Conservation (phyloP, 2,888 invertebrate genomes). For the Rhamphomyia laevipes region DNA sequence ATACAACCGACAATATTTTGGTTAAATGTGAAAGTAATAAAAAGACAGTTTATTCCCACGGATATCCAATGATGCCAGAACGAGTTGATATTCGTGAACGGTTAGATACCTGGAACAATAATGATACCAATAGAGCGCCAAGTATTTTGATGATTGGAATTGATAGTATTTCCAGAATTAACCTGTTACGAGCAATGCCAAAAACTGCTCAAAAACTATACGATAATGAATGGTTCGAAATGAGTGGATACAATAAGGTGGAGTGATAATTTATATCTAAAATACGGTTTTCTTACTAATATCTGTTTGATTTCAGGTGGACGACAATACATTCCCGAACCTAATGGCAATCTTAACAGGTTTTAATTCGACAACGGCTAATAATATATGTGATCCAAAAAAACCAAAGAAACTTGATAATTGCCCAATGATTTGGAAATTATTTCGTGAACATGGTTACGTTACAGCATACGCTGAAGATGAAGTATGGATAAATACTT, state of each 20-base stretch:
- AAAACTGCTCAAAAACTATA: constrained; percentile 54
- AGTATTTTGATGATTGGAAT: constrained; percentile 72
- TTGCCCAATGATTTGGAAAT: constrained; percentile 66
- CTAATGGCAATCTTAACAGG: constrained; percentile 73
- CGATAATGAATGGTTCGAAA: constrained; percentile 55
- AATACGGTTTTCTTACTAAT: neutral
- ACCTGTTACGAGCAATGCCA: constrained; percentile 64
- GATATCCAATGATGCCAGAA: constrained; percentile 45
- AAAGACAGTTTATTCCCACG: constrained; percentile 31
- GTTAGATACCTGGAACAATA: constrained; percentile 25
- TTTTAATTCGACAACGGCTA: constrained; percentile 39
- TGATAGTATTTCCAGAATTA: constrained; percentile 72
- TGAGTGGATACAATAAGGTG: constrained; percentile 64
- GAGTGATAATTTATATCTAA: constrained; percentile 5
- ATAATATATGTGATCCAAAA: constrained; percentile 40
- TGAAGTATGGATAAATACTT: constrained; percentile 54
- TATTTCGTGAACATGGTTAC: constrained; percentile 57
- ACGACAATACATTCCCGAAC: constrained; percentile 85
- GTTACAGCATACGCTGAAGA: constrained; percentile 75
- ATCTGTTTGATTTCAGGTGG: constrained; percentile 44
- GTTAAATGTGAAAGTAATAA: constrained; percentile 39
- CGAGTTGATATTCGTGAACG: constrained; percentile 40
- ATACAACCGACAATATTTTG: constrained; percentile 38
- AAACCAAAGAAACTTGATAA: constrained; percentile 48
- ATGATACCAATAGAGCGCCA: constrained; percentile 31